phyloP scores from a whole-genome alignment of 2,113 vertebrate genomes.

The Malurus alboscapulatus region DNA sequence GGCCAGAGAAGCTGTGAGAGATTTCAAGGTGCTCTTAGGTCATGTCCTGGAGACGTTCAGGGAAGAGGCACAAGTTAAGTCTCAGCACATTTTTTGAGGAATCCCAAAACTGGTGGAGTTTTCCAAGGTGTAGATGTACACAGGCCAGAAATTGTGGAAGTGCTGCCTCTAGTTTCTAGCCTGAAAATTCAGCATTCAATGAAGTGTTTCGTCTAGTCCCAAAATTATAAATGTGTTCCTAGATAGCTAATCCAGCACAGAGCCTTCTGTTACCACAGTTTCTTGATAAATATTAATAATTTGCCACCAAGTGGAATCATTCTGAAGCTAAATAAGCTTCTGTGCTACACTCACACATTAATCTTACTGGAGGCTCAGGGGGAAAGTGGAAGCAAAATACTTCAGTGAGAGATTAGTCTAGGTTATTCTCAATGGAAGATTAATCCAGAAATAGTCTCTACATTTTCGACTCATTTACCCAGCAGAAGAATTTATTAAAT shows the following conservation, averaged over 20 bases:
- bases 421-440: slow-evolving; percentile 39
- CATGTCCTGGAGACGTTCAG: neutral
- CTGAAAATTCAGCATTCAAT: neutral
- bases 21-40: neutral
- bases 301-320: neutral
- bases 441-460: slow-evolving; percentile 15
- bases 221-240: neutral
- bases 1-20: neutral
- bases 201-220: neutral
- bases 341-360: neutral
- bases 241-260: neutral
- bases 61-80: neutral
- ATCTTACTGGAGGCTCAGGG: neutral
- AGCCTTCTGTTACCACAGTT: neutral
- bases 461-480: slow-evolving; percentile 3
- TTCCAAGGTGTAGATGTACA: neutral
- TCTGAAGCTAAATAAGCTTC: neutral
- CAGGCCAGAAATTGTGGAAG: neutral
- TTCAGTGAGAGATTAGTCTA: neutral
- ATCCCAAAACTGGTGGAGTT: neutral
- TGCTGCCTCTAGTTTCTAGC: neutral
- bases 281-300: slow-evolving; percentile 15
- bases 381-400: neutral
- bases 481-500: neutral
- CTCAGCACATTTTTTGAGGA: neutral